Conservation (phyloP, 2,113 vertebrate genomes). For the Anarhynchus alexandrinus region DNA sequence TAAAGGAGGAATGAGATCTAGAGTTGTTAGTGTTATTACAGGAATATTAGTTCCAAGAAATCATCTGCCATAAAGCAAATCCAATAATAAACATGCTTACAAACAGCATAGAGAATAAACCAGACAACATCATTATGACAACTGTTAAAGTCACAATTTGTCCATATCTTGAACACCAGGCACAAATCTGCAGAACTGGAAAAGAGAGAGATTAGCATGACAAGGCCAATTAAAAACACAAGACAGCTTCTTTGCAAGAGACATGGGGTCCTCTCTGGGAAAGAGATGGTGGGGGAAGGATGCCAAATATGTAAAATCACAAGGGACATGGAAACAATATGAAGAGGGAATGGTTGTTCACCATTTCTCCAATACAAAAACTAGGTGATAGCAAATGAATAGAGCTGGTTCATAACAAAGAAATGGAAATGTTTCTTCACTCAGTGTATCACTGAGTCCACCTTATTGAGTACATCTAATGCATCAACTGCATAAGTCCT, state of each 20-base stretch:
- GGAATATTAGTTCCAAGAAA: background rate
- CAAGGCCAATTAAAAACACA: background rate
- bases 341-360: background rate
- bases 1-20: background rate
- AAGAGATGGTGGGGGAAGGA: background rate
- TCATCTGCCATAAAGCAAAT: background rate
- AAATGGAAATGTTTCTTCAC: background rate
- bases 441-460: background rate
- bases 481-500: background rate
- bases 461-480: too few species aligned
- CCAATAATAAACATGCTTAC: background rate
- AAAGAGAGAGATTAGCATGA: background rate
- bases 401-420: background rate
- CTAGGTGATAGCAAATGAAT: background rate
- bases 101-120: background rate
- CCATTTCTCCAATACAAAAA: background rate
- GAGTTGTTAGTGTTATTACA: background rate
- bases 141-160: background rate
- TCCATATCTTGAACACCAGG: background rate
- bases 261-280: background rate
- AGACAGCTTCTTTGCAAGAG: background rate
- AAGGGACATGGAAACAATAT: background rate
- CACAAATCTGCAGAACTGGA: background rate
- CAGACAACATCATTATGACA: background rate
- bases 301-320: background rate